Evolutionary conservation across 2,113 vertebrate genomes (phyloP).

Genomic region (Ictalurus punctatus): DNA sequence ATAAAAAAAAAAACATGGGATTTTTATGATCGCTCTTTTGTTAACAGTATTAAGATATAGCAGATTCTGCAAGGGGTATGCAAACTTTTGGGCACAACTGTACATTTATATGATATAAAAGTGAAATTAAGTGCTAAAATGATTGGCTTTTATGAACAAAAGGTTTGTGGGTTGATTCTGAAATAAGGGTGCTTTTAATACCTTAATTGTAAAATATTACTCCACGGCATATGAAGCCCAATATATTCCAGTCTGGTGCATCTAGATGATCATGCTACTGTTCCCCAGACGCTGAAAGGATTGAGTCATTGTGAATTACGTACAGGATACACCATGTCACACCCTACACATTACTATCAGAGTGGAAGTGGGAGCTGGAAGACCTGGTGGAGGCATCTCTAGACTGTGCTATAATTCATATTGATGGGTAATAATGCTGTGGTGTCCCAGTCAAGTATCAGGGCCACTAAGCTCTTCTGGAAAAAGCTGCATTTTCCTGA

Average conservation of each 20-base stretch:
- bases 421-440: conserved; percentile 42
- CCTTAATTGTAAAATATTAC: not conserved
- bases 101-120: not conserved
- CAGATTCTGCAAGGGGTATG: no score
- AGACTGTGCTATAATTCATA: conserved; percentile 50
- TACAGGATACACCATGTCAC: not conserved
- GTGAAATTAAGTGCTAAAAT: not conserved
- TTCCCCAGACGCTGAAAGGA: not conserved
- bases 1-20: no score
- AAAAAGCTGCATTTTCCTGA: conserved; percentile 44
- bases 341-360: conserved; percentile 28
- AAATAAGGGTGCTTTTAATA: not conserved
- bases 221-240: not conserved
- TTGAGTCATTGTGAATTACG: not conserved
- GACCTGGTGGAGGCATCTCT: conserved; percentile 26
- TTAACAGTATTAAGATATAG: no score
- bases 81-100: no score
- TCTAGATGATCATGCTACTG: not conserved
- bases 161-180: not conserved
- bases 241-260: not conserved
- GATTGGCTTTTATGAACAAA: not conserved
- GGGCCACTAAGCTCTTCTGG: conserved; percentile 33
- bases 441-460: conserved; percentile 36
- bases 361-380: conserved; percentile 5
- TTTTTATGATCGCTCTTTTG: no score